These are phyloP conservation scores for Budorcas taxicolor DNA, from an alignment of 2,113 vertebrate species.

Conservation along the genomic window DNA sequence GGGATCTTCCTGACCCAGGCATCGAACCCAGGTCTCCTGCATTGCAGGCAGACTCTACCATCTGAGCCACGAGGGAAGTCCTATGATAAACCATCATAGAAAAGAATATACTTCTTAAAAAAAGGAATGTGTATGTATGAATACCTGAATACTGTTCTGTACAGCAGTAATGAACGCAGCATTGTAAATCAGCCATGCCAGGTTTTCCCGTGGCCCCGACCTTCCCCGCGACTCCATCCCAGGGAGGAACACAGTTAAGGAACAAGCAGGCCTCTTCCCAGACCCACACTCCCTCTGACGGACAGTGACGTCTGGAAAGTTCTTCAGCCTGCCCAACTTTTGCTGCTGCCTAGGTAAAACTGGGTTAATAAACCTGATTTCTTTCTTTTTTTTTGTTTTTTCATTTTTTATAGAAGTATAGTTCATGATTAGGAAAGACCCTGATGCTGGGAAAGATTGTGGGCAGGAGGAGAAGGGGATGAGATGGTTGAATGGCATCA, in stretches of 20 bases:
- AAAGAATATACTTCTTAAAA: not conserved
- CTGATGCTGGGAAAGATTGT: not conserved
- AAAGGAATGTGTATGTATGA: not conserved
- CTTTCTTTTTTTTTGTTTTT: not conserved
- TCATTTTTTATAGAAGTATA: not conserved
- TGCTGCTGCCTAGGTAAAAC: not conserved
- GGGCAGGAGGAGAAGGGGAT: not conserved
- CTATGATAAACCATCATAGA: not conserved
- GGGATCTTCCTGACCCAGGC: not conserved
- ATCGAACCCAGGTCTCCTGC: not conserved
- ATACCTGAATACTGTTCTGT: not conserved
- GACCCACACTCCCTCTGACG: not conserved
- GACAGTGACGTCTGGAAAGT: not conserved
- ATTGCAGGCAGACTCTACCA: not conserved
- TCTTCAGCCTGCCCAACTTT: not conserved
- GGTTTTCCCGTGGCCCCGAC: fast-evolving
- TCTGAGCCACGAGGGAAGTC: not conserved
- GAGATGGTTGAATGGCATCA: not conserved
- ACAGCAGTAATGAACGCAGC: not conserved
- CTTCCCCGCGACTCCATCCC: not conserved
- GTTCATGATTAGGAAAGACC: not conserved
- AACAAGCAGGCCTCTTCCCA: not conserved
- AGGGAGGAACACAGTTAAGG: not conserved
- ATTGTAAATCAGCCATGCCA: not conserved
- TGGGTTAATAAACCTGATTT: not conserved